Evolutionary conservation across 2,797 vertebrate species (phyloP).

Genomic region (Syngnathus acus): DNA sequence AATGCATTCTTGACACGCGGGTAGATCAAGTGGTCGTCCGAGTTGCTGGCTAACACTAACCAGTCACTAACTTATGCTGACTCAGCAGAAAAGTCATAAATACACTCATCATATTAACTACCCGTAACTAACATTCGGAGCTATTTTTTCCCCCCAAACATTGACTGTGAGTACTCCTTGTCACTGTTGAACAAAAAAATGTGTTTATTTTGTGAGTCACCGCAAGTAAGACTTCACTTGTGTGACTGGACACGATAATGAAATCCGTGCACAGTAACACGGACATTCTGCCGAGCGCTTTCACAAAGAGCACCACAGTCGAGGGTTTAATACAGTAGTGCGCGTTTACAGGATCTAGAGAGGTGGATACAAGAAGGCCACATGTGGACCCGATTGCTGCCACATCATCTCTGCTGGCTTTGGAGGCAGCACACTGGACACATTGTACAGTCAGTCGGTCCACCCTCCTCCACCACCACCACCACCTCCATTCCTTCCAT

Average conservation of each 20-base stretch:
- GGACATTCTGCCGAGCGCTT: too few relatives aligned
- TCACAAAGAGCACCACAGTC: not conserved
- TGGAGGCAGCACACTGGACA: slow-evolving; percentile 58
- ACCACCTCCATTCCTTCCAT: slow-evolving; percentile 17
- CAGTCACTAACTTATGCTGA: too few relatives aligned
- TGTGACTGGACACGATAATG: not conserved
- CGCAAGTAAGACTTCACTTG: not conserved
- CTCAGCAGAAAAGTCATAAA: too few relatives aligned
- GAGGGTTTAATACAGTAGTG: not conserved
- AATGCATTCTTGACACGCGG: too few relatives aligned
- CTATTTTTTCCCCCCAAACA: too few relatives aligned
- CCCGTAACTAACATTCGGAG: too few relatives aligned
- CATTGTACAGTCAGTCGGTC: slow-evolving; percentile 56
- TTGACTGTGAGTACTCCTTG: too few relatives aligned
- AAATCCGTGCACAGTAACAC: not conserved
- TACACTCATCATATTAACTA: too few relatives aligned
- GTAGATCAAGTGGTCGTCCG: too few relatives aligned
- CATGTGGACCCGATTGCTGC: slow-evolving; percentile 50
- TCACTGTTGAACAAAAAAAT: too few relatives aligned
- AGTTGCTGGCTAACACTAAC: too few relatives aligned
- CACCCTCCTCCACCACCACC: slow-evolving; percentile 25
- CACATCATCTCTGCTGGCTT: slow-evolving; percentile 67
- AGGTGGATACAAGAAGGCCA: slow-evolving; percentile 32
- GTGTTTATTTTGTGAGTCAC: too few relatives aligned
- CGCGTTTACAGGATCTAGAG: not conserved